A percentile compares a stretch with the other conserved stretches of the same genome.
Evolutionary conservation across 1,140 invertebrate genomes (phyloP).

Genomic region (Hypothenemus hampei): DNA sequence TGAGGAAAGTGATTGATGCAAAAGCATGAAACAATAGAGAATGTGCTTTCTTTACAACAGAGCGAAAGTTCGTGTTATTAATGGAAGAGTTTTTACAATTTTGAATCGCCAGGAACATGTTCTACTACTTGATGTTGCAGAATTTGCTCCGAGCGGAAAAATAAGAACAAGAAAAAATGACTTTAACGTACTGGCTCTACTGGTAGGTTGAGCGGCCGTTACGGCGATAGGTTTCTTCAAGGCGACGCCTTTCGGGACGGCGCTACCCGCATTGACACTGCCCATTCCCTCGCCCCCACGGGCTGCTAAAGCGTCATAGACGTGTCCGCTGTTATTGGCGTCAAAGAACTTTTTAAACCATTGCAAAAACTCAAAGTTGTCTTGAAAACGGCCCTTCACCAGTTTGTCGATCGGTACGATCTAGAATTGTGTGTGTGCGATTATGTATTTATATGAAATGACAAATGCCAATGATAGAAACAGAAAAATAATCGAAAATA

Average conservation of each 20-base stretch:
- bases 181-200: constrained; percentile 45
- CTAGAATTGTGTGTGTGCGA: constrained; percentile 45
- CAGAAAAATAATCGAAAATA: constrained; percentile 6
- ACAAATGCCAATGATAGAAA: constrained; percentile 4
- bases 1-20: too few relatives aligned
- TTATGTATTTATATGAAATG: neutral
- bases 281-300: constrained; percentile 81
- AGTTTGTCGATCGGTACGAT: constrained; percentile 84
- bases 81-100: too few relatives aligned
- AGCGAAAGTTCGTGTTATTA: too few relatives aligned
- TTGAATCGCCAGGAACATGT: too few relatives aligned
- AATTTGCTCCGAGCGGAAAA: too few relatives aligned
- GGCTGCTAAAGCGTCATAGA: constrained; percentile 84
- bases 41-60: too few relatives aligned
- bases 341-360: constrained; percentile 99
- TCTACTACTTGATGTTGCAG: too few relatives aligned
- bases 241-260: constrained; percentile 49
- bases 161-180: too few relatives aligned
- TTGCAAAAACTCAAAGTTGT: constrained; percentile 99
- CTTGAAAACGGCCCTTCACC: constrained; percentile 93
- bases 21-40: too few relatives aligned
- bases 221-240: constrained; percentile 44
- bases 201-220: constrained; percentile 40
- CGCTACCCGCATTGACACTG: constrained; percentile 56
- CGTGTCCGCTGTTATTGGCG: constrained; percentile 90